Evolutionary conservation across 2,888 invertebrate species (phyloP).

Genomic region (Idaea aversata): DNA sequence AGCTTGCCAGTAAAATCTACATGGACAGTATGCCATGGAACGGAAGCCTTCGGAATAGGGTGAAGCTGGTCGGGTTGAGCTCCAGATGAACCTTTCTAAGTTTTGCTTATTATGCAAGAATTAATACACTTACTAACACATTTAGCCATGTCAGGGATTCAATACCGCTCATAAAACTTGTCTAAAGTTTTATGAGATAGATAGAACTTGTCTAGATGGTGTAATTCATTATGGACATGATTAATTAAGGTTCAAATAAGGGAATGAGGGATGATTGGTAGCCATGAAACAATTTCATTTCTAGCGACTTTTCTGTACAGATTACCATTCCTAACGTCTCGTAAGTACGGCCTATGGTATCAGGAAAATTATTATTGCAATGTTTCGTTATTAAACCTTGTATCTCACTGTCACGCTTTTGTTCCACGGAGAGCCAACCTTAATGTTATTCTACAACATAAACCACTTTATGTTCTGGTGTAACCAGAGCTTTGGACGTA

Average conservation of each 20-base stretch:
- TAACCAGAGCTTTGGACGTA: no score
- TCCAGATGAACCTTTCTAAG: slow-evolving; percentile 37
- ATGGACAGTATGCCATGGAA: slow-evolving; percentile 20
- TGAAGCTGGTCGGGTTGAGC: slow-evolving; percentile 25
- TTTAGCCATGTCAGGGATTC: slow-evolving; percentile 21
- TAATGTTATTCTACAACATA: slow-evolving; percentile 8
- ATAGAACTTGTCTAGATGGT: no score
- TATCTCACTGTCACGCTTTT: slow-evolving; percentile 15
- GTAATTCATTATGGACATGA: no score
- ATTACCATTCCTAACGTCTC: no score
- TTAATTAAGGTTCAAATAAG: slow-evolving; percentile 9
- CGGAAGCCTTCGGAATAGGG: slow-evolving; percentile 19
- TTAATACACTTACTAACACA: no score
- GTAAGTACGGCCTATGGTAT: no score
- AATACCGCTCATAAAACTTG: no score
- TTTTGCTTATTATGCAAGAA: slow-evolving; percentile 35
- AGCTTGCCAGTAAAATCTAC: slow-evolving; percentile 16
- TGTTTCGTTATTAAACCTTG: neutral
- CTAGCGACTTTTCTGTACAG: slow-evolving; percentile 4
- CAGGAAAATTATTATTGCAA: no score
- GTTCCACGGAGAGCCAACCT: slow-evolving; percentile 20
- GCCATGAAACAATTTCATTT: slow-evolving; percentile 18
- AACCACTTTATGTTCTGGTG: slow-evolving; percentile 3
- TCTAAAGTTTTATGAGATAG: no score
- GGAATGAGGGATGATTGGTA: slow-evolving; percentile 32